These are phyloP conservation scores for Oryzias curvinotus DNA, from an alignment of 2,113 vertebrate species.

Conservation along the genomic window DNA sequence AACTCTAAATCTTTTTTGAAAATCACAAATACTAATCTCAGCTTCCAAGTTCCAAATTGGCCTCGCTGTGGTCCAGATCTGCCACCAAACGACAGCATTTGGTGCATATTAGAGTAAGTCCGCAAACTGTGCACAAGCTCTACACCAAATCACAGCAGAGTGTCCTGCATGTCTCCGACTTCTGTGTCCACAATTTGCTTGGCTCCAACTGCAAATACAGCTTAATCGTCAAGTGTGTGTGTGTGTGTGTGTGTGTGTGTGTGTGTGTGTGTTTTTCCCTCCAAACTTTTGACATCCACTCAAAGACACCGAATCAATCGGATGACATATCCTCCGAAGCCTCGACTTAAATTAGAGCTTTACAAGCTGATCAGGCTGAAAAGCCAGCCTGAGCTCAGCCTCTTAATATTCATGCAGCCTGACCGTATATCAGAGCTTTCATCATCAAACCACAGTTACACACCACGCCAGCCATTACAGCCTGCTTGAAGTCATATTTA, in stretches of 20 bases:
- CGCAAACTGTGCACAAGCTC: neutral
- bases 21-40: neutral
- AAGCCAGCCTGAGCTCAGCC: conserved; percentile 28
- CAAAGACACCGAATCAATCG: neutral
- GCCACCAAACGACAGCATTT: neutral
- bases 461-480: conserved; percentile 16
- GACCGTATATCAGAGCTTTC: conserved; percentile 53
- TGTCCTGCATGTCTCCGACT: neutral
- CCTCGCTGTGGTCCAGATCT: neutral
- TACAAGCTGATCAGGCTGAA: conserved; percentile 31
- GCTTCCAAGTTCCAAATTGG: neutral
- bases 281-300: neutral
- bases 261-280: neutral
- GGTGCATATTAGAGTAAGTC: neutral
- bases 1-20: neutral
- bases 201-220: neutral
- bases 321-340: conserved; percentile 1
- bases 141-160: neutral
- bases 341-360: conserved; percentile 14
- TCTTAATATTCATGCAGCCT: conserved; percentile 37
- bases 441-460: conserved; percentile 37
- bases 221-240: neutral
- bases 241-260: too few relatives aligned
- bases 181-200: neutral
- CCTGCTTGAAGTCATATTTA: conserved; percentile 45